Conservation (phyloP, 1,140 invertebrate genomes). For the Samia ricini region DNA sequence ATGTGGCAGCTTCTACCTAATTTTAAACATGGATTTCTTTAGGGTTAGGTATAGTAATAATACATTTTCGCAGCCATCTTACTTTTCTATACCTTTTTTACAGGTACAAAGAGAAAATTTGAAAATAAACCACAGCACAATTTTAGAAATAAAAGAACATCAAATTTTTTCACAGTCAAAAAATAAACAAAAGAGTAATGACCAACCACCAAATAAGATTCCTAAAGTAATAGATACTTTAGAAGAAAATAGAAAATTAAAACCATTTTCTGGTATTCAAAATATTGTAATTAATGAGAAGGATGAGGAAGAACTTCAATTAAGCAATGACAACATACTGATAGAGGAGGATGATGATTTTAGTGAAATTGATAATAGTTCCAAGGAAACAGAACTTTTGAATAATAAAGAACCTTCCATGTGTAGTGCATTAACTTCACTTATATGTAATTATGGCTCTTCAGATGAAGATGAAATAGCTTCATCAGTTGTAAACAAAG, state of each 20-base stretch:
- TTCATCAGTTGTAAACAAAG: constrained; percentile 6
- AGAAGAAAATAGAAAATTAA: constrained; percentile 37
- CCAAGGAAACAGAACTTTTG: constrained; percentile 11
- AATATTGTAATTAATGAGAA: constrained; percentile 35
- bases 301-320: constrained; percentile 27
- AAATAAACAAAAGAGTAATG: constrained; percentile 3
- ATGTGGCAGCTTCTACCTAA: too few species aligned
- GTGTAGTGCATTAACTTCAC: constrained; percentile 74
- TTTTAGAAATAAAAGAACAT: constrained; percentile 10
- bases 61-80: too few species aligned
- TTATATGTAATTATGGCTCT: constrained; percentile 77
- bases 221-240: constrained; percentile 24
- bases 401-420: constrained; percentile 37
- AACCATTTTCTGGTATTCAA: constrained; percentile 57
- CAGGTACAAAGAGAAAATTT: constrained; percentile 16
- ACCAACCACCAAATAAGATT: constrained; percentile 13
- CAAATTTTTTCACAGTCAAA: not conserved
- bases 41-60: too few species aligned
- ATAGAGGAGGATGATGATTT: constrained; percentile 60
- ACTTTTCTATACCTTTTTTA: not conserved
- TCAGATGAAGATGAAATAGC: constrained; percentile 65
- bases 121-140: constrained; percentile 5
- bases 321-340: constrained; percentile 18
- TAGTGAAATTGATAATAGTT: constrained; percentile 11
- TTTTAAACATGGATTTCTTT: too few species aligned